These are phyloP conservation scores for Trichonephila clavata DNA, from an alignment of 1,140 invertebrate species.

Conservation along the genomic window DNA sequence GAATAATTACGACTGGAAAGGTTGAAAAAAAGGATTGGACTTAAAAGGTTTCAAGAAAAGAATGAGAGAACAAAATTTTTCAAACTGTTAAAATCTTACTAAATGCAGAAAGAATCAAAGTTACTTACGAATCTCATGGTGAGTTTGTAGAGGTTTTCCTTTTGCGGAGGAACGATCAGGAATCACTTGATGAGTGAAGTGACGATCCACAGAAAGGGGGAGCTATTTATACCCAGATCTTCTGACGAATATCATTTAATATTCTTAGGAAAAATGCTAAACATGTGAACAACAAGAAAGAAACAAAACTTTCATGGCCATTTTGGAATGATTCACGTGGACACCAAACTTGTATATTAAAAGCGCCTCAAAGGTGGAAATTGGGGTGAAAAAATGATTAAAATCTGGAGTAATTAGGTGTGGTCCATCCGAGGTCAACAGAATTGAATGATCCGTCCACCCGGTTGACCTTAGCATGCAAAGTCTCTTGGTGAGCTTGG, in stretches of 20 bases:
- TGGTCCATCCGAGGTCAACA: not conserved
- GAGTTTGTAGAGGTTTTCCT: not conserved
- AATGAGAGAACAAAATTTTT: not conserved
- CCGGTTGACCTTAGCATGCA: no score
- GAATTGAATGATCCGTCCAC: no score
- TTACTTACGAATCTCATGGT: conserved; percentile 46
- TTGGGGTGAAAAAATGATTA: conserved; percentile 18
- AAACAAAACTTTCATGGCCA: conserved; percentile 23
- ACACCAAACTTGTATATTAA: not conserved
- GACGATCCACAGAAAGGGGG: not conserved
- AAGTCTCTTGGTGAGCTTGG: no score
- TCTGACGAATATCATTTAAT: not conserved
- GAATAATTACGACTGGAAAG: not conserved
- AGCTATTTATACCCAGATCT: conserved; percentile 46
- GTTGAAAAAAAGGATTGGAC: not conserved
- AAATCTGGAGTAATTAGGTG: not conserved
- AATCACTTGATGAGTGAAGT: conserved; percentile 16
- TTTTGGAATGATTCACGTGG: no score
- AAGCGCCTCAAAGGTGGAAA: not conserved
- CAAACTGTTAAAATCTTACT: not conserved
- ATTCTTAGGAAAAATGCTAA: not conserved
- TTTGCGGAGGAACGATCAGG: not conserved
- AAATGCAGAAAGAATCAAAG: not conserved
- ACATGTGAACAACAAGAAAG: not conserved
- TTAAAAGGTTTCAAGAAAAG: not conserved